Percentiles rank a stretch among this genome's conserved stretches.
phyloP scores from a whole-genome alignment of 2,113 vertebrate species.

The Petromus typicus region DNA sequence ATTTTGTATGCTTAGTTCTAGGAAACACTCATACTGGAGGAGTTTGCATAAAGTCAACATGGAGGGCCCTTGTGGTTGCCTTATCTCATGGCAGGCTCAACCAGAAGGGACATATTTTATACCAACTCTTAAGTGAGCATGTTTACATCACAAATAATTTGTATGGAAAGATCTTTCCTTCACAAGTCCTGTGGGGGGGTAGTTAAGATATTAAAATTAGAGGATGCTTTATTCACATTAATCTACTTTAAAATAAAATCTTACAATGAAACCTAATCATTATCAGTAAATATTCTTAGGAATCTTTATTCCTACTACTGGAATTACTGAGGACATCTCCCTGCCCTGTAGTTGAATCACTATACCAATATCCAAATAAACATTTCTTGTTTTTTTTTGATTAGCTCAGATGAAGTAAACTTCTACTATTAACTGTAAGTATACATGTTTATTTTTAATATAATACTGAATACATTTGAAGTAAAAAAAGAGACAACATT shows the following conservation, averaged over 20 bases:
- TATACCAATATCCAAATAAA: neutral
- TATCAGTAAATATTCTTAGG: neutral
- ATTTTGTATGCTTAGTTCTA: neutral
- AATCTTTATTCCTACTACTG: too few species aligned
- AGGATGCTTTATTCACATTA: neutral
- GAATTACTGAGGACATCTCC: too few species aligned
- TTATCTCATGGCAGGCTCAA: neutral
- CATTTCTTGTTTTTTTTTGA: neutral
- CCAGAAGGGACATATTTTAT: neutral
- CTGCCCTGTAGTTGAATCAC: slow-evolving; percentile 4
- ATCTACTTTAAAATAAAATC: slow-evolving; percentile 25
- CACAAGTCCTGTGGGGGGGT: neutral
- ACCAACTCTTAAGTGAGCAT: neutral
- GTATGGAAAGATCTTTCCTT: neutral
- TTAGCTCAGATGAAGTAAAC: neutral
- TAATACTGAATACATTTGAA: neutral
- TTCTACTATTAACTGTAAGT: neutral
- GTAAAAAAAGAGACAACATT: neutral
- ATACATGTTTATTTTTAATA: neutral
- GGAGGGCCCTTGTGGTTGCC: neutral
- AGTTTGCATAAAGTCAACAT: neutral
- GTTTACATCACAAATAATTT: neutral
- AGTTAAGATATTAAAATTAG: neutral
- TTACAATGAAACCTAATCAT: slow-evolving; percentile 1
- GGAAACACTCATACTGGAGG: neutral